Percentiles rank a stretch among this genome's conserved stretches.
These are phyloP conservation scores for Donacobius atricapilla DNA, from an alignment of 2,113 vertebrate species.

Conservation along the genomic window DNA sequence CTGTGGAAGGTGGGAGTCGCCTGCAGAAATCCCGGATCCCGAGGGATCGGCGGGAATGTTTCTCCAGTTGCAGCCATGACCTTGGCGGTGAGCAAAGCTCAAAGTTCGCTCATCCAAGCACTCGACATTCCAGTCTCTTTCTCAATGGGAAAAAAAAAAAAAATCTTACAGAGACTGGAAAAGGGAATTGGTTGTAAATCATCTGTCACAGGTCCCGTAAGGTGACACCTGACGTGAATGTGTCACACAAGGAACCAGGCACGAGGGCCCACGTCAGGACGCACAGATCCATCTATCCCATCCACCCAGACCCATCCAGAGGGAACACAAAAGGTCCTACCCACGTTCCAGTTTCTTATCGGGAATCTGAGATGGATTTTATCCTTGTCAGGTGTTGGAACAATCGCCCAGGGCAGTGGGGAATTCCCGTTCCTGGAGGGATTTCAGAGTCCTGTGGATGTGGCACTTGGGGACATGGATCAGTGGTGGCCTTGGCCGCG, in stretches of 20 bases:
- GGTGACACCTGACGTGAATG: not conserved
- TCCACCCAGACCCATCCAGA: not conserved
- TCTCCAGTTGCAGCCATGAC: not conserved
- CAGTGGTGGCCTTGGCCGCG: not conserved
- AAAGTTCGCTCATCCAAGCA: not conserved
- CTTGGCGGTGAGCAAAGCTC: not conserved
- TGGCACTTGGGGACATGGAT: not conserved
- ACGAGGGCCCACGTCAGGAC: not conserved
- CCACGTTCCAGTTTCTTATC: not conserved
- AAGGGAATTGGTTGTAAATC: not conserved
- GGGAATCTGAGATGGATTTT: not conserved
- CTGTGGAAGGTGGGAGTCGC: not conserved
- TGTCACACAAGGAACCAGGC: not conserved
- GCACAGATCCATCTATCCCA: not conserved
- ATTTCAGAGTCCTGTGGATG: not conserved
- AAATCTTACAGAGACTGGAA: not conserved
- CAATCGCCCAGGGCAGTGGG: not conserved
- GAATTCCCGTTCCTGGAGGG: rapidly evolving
- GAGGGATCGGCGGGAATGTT: rapidly evolving
- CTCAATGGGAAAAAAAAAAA: not conserved
- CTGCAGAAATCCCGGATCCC: not conserved
- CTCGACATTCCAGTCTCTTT: not conserved
- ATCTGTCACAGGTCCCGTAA: not conserved
- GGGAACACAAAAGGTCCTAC: rapidly evolving
- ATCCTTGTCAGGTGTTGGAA: not conserved